These are phyloP conservation scores for Odobenus rosmarus DNA, from an alignment of 2,113 vertebrate genomes.

Conservation along the genomic window DNA sequence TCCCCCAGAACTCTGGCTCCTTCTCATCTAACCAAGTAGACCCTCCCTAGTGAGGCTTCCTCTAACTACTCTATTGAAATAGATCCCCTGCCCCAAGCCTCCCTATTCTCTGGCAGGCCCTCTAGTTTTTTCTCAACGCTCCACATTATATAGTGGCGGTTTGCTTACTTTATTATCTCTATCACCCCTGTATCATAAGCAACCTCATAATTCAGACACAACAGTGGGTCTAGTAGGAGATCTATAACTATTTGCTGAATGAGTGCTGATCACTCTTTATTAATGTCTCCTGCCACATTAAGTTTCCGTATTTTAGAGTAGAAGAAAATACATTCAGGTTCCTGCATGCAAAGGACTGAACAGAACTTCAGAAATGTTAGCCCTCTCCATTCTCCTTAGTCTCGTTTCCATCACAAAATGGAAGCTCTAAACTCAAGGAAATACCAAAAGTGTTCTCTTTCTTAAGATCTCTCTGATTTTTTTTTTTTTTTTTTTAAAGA, in stretches of 20 bases:
- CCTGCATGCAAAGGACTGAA: not conserved
- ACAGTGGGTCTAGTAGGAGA: not conserved
- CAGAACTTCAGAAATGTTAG: not conserved
- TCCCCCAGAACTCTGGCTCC: not conserved
- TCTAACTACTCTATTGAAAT: not conserved
- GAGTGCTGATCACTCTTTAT: not conserved
- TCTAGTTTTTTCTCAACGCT: not conserved
- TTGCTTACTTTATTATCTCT: not conserved
- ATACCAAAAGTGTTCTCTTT: not conserved
- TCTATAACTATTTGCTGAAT: not conserved
- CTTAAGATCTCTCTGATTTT: not conserved
- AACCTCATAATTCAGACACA: too few species aligned
- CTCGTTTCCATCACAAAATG: not conserved
- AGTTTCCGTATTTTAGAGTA: not conserved
- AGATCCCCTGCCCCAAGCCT: not conserved
- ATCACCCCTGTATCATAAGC: not conserved
- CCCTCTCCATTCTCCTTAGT: not conserved
- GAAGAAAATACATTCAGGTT: not conserved
- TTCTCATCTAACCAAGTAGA: not conserved
- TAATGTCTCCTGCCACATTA: not conserved
- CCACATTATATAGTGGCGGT: not conserved
- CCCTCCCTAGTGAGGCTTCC: not conserved
- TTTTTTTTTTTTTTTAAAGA: not conserved
- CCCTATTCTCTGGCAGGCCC: not conserved
- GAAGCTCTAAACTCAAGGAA: not conserved